phyloP scores from a whole-genome alignment of 2,888 invertebrate genomes.

The Cosmia pyralina region DNA sequence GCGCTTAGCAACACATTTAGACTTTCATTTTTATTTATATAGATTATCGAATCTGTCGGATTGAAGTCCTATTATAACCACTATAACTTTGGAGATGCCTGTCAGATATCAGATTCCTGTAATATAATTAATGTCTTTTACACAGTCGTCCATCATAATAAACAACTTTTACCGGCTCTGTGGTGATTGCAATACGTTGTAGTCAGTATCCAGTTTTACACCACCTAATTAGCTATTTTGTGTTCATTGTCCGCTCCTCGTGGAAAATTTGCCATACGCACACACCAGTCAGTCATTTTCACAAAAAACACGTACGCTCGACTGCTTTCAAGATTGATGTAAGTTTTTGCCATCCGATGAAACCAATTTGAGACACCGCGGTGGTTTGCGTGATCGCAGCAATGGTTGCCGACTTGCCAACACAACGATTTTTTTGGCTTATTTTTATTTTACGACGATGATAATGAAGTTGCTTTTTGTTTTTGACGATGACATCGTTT shows the following conservation, averaged over 20 bases:
- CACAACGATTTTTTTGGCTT: constrained; percentile 31
- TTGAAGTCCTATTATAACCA: background rate
- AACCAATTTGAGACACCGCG: constrained; percentile 65
- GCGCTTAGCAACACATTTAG: no score
- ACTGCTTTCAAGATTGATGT: constrained; percentile 62
- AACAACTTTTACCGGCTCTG: background rate
- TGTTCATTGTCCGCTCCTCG: constrained; percentile 18
- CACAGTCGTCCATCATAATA: background rate
- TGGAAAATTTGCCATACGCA: constrained; percentile 29
- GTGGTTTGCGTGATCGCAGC: constrained; percentile 50
- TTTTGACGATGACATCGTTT: constrained; percentile 23
- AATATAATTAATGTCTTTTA: background rate
- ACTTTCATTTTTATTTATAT: no score
- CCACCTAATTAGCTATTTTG: constrained; percentile 29
- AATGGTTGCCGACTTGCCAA: constrained; percentile 31
- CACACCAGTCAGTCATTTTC: constrained; percentile 37
- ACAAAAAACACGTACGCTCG: constrained; percentile 54
- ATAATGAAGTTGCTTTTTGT: constrained; percentile 26
- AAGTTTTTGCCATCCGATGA: constrained; percentile 65
- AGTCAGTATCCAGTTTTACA: constrained; percentile 1
- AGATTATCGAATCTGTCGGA: background rate
- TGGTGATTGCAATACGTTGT: constrained; percentile 1
- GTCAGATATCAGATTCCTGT: background rate
- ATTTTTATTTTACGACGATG: constrained; percentile 46
- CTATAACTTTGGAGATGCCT: no score